phyloP scores from a whole-genome alignment of 1,140 invertebrate species.

The Araneus ventricosus region DNA sequence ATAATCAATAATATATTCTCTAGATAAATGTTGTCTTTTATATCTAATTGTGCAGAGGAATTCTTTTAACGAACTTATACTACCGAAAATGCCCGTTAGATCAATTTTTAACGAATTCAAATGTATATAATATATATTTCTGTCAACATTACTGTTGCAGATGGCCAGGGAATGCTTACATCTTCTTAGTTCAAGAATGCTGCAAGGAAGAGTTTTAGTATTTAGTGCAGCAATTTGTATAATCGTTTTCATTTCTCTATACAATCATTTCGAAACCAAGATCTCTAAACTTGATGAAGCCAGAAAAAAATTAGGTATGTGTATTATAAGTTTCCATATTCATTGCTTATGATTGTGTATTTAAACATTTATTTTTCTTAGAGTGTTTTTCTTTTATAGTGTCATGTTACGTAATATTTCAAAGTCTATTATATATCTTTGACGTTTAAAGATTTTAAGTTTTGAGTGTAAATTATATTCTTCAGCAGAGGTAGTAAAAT shows the following conservation, averaged over 20 bases:
- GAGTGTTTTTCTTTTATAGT: too few species aligned
- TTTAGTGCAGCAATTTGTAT: constrained; percentile 30
- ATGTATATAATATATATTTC: neutral
- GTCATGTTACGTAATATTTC: too few species aligned
- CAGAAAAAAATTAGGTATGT: constrained; percentile 61
- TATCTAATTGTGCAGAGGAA: neutral
- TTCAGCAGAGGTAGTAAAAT: too few species aligned
- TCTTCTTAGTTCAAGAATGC: constrained; percentile 66
- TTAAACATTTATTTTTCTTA: too few species aligned
- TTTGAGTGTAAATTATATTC: too few species aligned
- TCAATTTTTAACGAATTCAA: neutral
- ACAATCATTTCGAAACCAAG: constrained; percentile 69
- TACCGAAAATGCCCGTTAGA: neutral
- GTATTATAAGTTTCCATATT: neutral
- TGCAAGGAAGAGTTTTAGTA: constrained; percentile 57
- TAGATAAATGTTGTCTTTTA: too few species aligned
- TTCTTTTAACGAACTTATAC: neutral
- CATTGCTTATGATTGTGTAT: neutral
- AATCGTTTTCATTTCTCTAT: constrained; percentile 53
- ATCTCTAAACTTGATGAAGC: constrained; percentile 65
- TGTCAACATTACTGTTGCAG: neutral
- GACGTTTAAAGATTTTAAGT: too few species aligned
- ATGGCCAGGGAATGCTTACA: constrained; percentile 71
- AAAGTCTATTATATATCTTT: too few species aligned
- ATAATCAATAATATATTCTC: too few species aligned